A percentile compares a stretch with the other conserved stretches of the same genome.
phyloP scores from a whole-genome alignment of 2,113 vertebrate genomes.

The Pycnonotus jocosus region DNA sequence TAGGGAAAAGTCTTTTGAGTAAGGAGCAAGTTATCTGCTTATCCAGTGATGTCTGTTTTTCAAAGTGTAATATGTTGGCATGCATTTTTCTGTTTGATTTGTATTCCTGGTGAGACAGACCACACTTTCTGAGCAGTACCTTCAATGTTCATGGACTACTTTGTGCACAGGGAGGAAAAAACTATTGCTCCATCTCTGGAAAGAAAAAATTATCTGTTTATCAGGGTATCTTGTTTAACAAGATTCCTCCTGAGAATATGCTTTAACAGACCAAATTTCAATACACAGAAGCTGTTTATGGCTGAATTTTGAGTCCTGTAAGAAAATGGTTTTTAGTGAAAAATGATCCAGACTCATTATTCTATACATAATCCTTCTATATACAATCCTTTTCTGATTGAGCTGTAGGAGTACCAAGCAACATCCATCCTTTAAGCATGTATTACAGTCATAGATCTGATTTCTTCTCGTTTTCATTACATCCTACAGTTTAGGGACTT shows the following conservation, averaged over 20 bases:
- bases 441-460: neutral
- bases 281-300: neutral
- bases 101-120: neutral
- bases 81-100: conserved; percentile 22
- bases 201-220: neutral
- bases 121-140: neutral
- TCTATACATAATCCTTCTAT: neutral
- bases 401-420: neutral
- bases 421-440: neutral
- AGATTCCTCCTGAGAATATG: neutral
- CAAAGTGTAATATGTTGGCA: neutral
- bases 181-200: neutral
- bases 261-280: neutral
- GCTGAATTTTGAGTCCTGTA: neutral
- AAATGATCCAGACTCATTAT: neutral
- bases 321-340: neutral
- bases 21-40: neutral
- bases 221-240: neutral
- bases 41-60: neutral
- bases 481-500: neutral
- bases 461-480: neutral
- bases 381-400: neutral
- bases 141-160: neutral
- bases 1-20: conserved; percentile 24
- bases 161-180: neutral